Percentiles rank a stretch among this genome's conserved stretches.
Evolutionary conservation across 2,888 invertebrate species (phyloP).

Genomic region (Hecatera dysodea): DNA sequence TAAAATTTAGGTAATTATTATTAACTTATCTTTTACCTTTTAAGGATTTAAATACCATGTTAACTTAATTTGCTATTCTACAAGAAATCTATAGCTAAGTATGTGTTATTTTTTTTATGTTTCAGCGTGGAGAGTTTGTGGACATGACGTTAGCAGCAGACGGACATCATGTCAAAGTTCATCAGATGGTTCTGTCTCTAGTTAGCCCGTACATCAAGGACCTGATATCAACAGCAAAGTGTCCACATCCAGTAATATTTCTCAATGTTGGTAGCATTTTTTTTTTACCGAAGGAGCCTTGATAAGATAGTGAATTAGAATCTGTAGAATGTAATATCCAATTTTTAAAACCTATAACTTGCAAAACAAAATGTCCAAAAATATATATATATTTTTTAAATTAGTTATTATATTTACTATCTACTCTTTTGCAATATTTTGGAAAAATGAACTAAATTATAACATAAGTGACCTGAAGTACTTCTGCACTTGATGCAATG

Average conservation of each 20-base stretch:
- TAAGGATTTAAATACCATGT: not conserved
- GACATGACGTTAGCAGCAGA: constrained; percentile 89
- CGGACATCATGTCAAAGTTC: constrained; percentile 86
- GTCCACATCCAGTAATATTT: constrained; percentile 86
- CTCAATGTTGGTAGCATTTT: constrained; percentile 80
- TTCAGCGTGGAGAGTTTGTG: constrained; percentile 86
- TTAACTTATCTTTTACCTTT: not conserved
- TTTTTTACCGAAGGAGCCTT: too few species aligned
- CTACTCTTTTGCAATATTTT: too few species aligned
- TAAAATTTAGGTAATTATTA: too few species aligned
- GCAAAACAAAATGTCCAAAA: not conserved
- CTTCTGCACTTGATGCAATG: too few species aligned
- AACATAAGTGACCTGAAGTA: too few species aligned
- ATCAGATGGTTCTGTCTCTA: constrained; percentile 84
- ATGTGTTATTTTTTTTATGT: not conserved
- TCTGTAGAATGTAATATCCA: not conserved
- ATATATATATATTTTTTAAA: too few species aligned
- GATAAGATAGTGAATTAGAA: not conserved
- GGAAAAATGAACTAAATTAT: too few species aligned
- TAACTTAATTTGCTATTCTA: not conserved
- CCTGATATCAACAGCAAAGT: constrained; percentile 80
- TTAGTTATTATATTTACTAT: too few species aligned
- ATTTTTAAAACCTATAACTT: too few species aligned
- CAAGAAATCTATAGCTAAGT: not conserved
- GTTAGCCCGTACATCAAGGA: constrained; percentile 87